Base-by-base conservation (phyloP, 2,797 vertebrate genomes). In the Clarias laeviceps region DNA sequence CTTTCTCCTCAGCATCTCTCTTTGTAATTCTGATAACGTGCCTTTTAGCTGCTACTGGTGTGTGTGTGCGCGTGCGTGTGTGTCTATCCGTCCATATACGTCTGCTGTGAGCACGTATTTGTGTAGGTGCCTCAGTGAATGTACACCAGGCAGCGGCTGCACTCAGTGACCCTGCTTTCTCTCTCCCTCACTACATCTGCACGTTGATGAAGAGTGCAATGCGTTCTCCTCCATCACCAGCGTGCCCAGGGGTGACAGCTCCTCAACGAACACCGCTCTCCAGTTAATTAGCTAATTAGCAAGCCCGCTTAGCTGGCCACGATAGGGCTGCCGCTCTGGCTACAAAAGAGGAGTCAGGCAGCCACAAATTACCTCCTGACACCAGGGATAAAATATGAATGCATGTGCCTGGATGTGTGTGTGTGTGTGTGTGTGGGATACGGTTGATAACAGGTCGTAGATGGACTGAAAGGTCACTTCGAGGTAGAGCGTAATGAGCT, bases 241-340 rank as follows among this genome's bases (percentile, higher is more conserved):
- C 20, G 56, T 80, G 85, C 82, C 78, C 61, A 29, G 27, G 80
- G 70, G 77, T 82, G n/a, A 82, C 84, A 83, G 73, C 70, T 84
- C 65, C 73, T 78, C 82, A 37, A 65, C 45, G 61, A 85, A 83
- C 82, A 82, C 88, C 37, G 45, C 88, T 88, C 86, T 85, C 81
- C 40, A 84, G 81, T 85, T 89, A 88, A 89, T 89, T 90, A 87
- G 84, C 84, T 88, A 90, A 89, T 90, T 89, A 89, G 83, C 80
- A 79, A 80, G 68, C 76, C 69, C n/a, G 20, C 74, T 83, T 76
- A 86, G 84, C 80, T 72, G 37, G 77, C 86, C 73, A 45, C 73
- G 59, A 86, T 86, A 87, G 85, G 72, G 57, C 68, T 77, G 80
- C 45, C 24, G 57, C 73, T 85, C 37, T 69, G 54, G 22, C 82